Conservation (phyloP, 1,140 invertebrate species). For the Helicoverpa zea region DNA sequence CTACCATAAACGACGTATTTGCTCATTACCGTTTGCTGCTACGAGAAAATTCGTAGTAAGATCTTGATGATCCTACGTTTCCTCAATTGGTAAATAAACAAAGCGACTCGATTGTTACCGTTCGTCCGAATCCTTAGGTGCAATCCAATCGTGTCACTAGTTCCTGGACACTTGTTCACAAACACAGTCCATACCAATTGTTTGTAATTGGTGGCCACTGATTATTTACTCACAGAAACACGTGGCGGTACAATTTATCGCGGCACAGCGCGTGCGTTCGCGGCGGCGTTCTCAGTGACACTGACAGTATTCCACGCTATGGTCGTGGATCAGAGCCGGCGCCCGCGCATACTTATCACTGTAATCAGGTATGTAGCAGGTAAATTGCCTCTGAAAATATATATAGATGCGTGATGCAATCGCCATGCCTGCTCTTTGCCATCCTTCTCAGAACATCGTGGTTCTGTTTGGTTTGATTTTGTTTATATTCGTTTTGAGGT, state of each 20-base stretch:
- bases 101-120: slow-evolving; percentile 59
- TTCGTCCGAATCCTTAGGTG: slow-evolving; percentile 57
- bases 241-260: slow-evolving; percentile 58
- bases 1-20: slow-evolving; percentile 11
- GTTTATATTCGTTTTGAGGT: slow-evolving; percentile 39
- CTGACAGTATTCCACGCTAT: slow-evolving; percentile 59
- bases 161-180: slow-evolving; percentile 54
- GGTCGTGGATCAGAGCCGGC: slow-evolving; percentile 59
- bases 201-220: slow-evolving; percentile 65
- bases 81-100: slow-evolving; percentile 57
- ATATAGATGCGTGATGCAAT: slow-evolving; percentile 65
- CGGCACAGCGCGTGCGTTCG: slow-evolving; percentile 61
- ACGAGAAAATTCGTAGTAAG: slow-evolving; percentile 32
- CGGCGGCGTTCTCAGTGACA: slow-evolving; percentile 65
- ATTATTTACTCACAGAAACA: slow-evolving; percentile 77
- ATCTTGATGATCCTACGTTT: slow-evolving; percentile 9
- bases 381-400: slow-evolving; percentile 74
- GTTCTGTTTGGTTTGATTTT: slow-evolving; percentile 40
- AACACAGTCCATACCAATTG: slow-evolving; percentile 67
- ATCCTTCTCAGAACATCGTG: slow-evolving; percentile 53
- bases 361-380: slow-evolving; percentile 64
- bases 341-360: slow-evolving; percentile 61
- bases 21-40: slow-evolving; percentile 18
- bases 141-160: slow-evolving; percentile 67
- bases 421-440: slow-evolving; percentile 59